phyloP scores from a whole-genome alignment of 2,797 vertebrate genomes.

The Cyprinella venusta region DNA sequence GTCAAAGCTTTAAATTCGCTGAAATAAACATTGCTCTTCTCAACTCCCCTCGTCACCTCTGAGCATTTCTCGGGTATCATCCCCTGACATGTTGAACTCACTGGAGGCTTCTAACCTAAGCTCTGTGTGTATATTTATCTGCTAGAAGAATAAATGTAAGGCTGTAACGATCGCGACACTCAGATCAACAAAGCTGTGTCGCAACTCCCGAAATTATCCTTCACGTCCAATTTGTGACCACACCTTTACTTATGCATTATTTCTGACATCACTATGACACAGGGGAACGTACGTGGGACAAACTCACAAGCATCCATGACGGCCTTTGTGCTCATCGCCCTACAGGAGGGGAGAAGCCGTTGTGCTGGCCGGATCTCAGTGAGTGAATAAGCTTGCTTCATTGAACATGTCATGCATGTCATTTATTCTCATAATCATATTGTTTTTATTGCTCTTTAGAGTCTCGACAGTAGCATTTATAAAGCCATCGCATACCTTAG shows the following conservation, averaged over 20 bases:
- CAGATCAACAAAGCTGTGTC: no score
- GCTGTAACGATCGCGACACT: no score
- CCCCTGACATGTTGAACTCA: no score
- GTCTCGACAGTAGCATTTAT: constrained; percentile 67
- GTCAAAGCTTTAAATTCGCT: no score
- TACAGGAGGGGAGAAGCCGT: constrained; percentile 75
- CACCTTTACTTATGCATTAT: neutral
- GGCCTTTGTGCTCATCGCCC: constrained; percentile 82
- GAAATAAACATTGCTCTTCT: no score
- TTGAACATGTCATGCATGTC: neutral
- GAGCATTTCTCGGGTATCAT: no score
- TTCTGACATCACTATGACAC: neutral
- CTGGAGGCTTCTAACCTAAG: no score
- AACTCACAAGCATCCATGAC: constrained; percentile 84
- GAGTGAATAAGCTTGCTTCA: constrained; percentile 58
- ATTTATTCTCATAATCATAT: neutral
- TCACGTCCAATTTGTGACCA: no score
- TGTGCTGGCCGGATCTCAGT: constrained; percentile 78
- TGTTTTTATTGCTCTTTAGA: constrained; percentile 65
- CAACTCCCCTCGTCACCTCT: no score
- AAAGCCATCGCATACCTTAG: constrained; percentile 76
- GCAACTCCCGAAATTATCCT: no score
- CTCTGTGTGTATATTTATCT: no score
- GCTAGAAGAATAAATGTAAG: no score
- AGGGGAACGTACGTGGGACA: constrained; percentile 45